These are phyloP conservation scores for Kryptolebias marmoratus DNA, from an alignment of 2,113 vertebrate species.

Conservation along the genomic window DNA sequence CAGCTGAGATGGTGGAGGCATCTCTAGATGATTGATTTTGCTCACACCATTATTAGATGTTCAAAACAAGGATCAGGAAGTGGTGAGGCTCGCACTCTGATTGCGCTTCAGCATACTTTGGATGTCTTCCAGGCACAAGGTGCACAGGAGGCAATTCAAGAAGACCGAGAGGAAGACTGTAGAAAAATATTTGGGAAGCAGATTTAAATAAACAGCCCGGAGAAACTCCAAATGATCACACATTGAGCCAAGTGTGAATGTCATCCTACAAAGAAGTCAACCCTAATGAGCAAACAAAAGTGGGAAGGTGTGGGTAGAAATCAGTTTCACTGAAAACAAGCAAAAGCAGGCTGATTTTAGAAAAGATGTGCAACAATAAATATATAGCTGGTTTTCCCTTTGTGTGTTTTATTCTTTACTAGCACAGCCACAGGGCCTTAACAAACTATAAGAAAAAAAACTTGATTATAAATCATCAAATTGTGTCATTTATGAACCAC, in stretches of 20 bases:
- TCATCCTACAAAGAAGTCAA: slow-evolving; percentile 25
- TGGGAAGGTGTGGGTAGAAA: slow-evolving; percentile 25
- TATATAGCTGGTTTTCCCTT: not conserved
- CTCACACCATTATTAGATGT: slow-evolving; percentile 61
- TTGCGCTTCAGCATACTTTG: slow-evolving; percentile 70
- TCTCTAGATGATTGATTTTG: slow-evolving; percentile 65
- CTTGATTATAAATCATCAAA: slow-evolving; percentile 45
- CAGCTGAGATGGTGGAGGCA: slow-evolving; percentile 21
- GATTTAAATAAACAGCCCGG: slow-evolving; percentile 57
- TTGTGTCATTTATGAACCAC: slow-evolving; percentile 56
- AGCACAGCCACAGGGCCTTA: slow-evolving; percentile 20
- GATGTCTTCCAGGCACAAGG: slow-evolving; percentile 68
- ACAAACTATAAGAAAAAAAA: slow-evolving; percentile 33
- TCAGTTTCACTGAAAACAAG: slow-evolving; percentile 29
- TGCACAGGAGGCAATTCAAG: slow-evolving; percentile 65
- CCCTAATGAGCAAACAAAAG: slow-evolving; percentile 41
- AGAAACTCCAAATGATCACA: slow-evolving; percentile 31
- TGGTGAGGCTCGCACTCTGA: slow-evolving; percentile 60
- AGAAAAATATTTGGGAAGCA: slow-evolving; percentile 53
- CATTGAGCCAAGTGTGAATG: slow-evolving; percentile 35
- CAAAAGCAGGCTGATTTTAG: not conserved
- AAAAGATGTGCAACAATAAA: not conserved
- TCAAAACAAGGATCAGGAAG: slow-evolving; percentile 63
- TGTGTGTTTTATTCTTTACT: slow-evolving; percentile 19
- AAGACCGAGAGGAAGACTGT: slow-evolving; percentile 44